Conservation (phyloP, 2,797 vertebrate genomes). For the Gallinago solitaria region DNA sequence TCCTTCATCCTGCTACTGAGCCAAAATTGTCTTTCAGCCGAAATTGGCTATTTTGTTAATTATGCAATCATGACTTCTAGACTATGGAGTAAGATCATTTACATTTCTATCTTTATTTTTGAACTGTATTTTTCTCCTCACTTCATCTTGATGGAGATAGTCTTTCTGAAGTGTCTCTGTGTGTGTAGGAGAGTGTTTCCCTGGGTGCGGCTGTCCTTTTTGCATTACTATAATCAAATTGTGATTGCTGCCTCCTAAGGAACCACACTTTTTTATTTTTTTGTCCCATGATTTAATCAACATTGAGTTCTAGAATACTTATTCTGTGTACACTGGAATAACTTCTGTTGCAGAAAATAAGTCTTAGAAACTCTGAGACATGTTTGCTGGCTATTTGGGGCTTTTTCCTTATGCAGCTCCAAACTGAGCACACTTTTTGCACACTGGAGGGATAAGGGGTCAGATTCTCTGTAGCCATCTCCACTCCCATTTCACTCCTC, state of each 20-base stretch:
- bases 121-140: neutral
- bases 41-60: conserved; percentile 29
- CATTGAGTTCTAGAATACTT: neutral
- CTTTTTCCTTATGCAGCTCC: neutral
- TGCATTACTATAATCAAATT: neutral
- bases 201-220: neutral
- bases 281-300: neutral
- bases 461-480: neutral
- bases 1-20: neutral
- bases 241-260: neutral
- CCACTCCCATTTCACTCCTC: neutral
- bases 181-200: neutral
- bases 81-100: neutral
- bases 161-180: neutral
- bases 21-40: neutral
- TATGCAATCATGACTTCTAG: neutral
- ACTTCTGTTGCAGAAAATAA: neutral
- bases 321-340: neutral
- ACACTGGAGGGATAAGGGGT: neutral
- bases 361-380: neutral
- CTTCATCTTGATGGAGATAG: neutral
- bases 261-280: neutral
- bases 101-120: conserved; percentile 8
- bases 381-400: neutral
- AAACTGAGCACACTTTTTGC: neutral